Base-by-base conservation (phyloP, 2,113 vertebrate genomes). In the Oreotrochilus melanogaster region DNA sequence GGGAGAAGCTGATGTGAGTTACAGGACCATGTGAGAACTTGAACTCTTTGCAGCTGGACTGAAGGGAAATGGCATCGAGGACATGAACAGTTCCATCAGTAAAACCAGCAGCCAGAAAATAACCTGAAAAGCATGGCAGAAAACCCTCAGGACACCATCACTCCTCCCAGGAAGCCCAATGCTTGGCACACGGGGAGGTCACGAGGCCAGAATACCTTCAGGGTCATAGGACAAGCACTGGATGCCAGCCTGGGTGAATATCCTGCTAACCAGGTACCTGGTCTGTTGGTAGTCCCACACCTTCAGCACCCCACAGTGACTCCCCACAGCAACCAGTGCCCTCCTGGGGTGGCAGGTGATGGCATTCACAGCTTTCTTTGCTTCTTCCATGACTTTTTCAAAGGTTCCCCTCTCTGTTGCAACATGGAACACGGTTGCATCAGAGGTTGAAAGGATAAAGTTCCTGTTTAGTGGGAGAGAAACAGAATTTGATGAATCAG, bases 1-100 rank as follows among this genome's bases (percentile, higher is more conserved):
- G 97, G 6, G 99, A 99, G 98, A 99, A 99, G 86, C 97, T 96
- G 18, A 99, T 95, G 19, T 98, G 98, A 18, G 98, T 98, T 92
- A 99, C 98, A 1, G 97, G 88, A 67, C 98, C 96, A 33, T 75
- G 91, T 2, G 98, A 98, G 91, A 97, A 98, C 23, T 82, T 97
- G 93, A 99, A 98, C 73, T 98, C 94, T 2, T 97, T 50, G 23
- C 80, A 95, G 88, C 98, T 96, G 71, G 98, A 98, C 76, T 97
- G 86, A 66, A 99, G 97, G 50, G 98, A 98, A 89, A 97, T 97
- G 3, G 98, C 83, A 80, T 99, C 98, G 4, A 99, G 97, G 85
- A 99, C 94, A 84, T 98, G 90, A 92, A 99, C 96, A 1, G 97
- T 97, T 56, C 99, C 99, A 76, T 98, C 98, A 3, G 95, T 97